A percentile compares a stretch with the other conserved stretches of the same genome.
Conservation (phyloP, 2,797 vertebrate species). For the Sebastes minor region DNA sequence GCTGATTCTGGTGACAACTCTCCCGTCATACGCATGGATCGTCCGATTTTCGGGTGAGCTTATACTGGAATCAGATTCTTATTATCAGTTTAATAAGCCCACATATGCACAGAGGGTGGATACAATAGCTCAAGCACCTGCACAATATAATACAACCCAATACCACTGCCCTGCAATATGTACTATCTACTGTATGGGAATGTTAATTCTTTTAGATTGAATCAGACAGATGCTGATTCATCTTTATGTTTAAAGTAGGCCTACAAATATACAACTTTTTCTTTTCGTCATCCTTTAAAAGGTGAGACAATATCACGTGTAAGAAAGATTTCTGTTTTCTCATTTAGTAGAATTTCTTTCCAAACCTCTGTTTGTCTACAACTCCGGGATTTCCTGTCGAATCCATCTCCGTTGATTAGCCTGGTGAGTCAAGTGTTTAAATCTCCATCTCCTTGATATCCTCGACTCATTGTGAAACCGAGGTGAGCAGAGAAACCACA, state of each 20-base stretch:
- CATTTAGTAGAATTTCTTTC: not conserved
- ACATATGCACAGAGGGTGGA: not conserved
- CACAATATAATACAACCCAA: not conserved
- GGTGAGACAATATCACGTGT: not conserved
- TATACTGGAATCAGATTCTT: conserved; percentile 1
- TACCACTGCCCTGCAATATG: not conserved
- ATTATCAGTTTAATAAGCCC: not conserved
- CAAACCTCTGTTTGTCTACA: conserved; percentile 28
- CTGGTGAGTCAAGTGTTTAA: conserved; percentile 17
- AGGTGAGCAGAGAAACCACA: conserved; percentile 17
- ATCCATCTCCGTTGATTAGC: conserved; percentile 18
- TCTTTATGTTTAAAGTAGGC: not conserved
- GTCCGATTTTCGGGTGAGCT: conserved; percentile 9
- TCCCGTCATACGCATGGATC: conserved; percentile 30
- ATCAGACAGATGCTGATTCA: not conserved
- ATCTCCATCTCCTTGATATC: conserved; percentile 6
- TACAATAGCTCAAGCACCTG: not conserved
- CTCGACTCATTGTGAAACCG: conserved; percentile 15
- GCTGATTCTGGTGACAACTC: conserved; percentile 23
- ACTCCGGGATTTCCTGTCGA: conserved; percentile 1
- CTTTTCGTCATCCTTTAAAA: not conserved
- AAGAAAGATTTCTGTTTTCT: not conserved
- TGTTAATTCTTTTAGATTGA: not conserved
- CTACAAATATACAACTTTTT: not conserved
- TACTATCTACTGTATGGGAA: not conserved